A percentile compares a stretch with the other conserved stretches of the same genome.
phyloP scores from a whole-genome alignment of 2,113 vertebrate species.

The Coturnix japonica region DNA sequence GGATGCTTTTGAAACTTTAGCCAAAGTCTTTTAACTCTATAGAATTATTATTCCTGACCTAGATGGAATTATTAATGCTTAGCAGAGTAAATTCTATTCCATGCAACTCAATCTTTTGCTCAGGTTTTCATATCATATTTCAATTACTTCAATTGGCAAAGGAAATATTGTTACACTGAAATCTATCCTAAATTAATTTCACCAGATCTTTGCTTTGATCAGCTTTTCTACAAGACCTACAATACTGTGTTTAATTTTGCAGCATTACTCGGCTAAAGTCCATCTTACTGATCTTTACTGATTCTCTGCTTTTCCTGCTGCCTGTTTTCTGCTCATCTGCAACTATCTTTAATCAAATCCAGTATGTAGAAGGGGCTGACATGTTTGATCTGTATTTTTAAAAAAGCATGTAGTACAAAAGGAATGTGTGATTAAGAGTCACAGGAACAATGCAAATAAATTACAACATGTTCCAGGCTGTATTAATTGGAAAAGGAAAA shows the following conservation, averaged over 20 bases:
- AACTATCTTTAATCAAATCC: neutral
- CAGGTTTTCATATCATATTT: neutral
- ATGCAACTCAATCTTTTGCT: neutral
- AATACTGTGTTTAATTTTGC: neutral
- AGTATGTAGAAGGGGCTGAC: neutral
- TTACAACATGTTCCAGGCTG: neutral
- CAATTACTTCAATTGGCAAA: constrained; percentile 22
- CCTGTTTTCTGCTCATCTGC: neutral
- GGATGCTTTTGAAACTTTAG: neutral
- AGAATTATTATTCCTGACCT: neutral
- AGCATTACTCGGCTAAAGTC: neutral
- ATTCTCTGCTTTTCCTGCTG: neutral
- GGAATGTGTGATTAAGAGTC: neutral
- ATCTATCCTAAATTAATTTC: constrained; percentile 54
- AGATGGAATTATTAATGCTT: neutral
- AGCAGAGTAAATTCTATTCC: neutral
- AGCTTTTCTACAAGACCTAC: neutral
- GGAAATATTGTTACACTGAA: constrained; percentile 21
- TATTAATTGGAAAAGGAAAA: neutral
- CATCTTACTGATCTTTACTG: constrained; percentile 10
- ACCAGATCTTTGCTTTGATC: constrained; percentile 43
- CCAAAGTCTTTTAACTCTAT: neutral
- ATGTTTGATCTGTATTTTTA: neutral
- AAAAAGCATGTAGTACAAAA: neutral
- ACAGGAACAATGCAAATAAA: neutral